phyloP scores from a whole-genome alignment of 2,888 invertebrate genomes.

The Erebia palarica region DNA sequence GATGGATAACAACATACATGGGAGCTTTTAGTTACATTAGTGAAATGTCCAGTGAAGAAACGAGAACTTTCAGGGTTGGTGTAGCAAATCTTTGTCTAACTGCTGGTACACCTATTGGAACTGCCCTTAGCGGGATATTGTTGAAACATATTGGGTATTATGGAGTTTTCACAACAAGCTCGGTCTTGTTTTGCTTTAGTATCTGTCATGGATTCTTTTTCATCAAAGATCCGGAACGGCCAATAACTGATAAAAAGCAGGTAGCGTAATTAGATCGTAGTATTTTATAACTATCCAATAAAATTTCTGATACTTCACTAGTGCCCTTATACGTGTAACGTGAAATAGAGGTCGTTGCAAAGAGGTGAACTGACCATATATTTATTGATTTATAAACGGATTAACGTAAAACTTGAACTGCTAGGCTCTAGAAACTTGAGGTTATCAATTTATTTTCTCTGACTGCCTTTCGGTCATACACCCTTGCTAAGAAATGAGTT shows the following conservation, averaged over 20 bases:
- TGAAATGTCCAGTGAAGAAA: constrained; percentile 78
- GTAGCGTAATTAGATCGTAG: constrained; percentile 41
- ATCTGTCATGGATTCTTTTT: constrained; percentile 69
- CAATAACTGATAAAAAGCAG: constrained; percentile 48
- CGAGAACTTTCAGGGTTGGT: constrained; percentile 83
- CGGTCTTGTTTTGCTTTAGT: constrained; percentile 67
- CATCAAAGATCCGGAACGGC: constrained; percentile 65
- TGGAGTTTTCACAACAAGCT: constrained; percentile 73
- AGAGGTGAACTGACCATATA: no score
- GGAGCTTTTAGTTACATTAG: constrained; percentile 84
- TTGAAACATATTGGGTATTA: constrained; percentile 75
- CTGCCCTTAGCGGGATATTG: constrained; percentile 68
- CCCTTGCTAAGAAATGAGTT: no score
- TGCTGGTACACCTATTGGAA: constrained; percentile 68
- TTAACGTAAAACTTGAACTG: no score
- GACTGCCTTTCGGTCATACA: no score
- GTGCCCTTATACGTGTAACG: no score
- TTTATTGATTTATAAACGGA: no score
- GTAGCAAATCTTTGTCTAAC: constrained; percentile 75
- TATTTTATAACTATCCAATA: neutral
- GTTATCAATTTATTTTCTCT: no score
- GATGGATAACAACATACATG: constrained; percentile 81
- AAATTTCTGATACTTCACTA: no score
- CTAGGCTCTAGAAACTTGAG: no score
- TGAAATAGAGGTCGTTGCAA: no score